A percentile compares a stretch with the other conserved stretches of the same genome.
These are phyloP conservation scores for Oreochromis niloticus DNA, from an alignment of 2,113 vertebrate genomes.

Conservation along the genomic window DNA sequence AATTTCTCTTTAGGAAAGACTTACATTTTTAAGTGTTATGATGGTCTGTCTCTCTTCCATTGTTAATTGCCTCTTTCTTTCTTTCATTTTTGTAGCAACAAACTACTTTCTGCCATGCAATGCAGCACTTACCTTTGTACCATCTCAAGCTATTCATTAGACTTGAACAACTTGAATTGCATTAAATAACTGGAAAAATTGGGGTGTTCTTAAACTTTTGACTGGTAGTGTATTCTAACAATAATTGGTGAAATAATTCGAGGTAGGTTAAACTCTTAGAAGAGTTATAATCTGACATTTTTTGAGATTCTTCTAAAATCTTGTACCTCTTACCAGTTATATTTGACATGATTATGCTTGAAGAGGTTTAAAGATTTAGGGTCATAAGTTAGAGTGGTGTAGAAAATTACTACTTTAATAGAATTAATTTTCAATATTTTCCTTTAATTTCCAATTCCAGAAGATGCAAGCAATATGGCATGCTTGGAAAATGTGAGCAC, in stretches of 20 bases:
- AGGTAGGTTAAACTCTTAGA: neutral
- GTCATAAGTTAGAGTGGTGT: neutral
- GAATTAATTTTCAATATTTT: neutral
- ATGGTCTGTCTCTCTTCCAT: neutral
- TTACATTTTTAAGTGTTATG: neutral
- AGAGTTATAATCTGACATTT: neutral
- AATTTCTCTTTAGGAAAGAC: neutral
- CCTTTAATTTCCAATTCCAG: neutral
- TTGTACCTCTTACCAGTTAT: neutral
- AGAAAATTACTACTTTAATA: neutral
- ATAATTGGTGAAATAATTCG: neutral
- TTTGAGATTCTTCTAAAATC: neutral
- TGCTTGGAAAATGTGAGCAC: neutral
- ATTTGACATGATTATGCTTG: neutral
- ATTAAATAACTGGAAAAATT: neutral
- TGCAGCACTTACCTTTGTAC: neutral
- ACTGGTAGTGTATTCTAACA: neutral
- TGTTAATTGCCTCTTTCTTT: neutral
- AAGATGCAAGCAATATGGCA: neutral
- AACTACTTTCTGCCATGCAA: neutral
- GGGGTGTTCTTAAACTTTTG: neutral
- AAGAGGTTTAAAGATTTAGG: neutral
- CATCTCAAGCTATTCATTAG: neutral
- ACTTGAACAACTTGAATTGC: neutral
- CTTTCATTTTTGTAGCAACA: neutral